Base-by-base conservation (phyloP, 2,888 invertebrate species). In the Bombylius major region DNA sequence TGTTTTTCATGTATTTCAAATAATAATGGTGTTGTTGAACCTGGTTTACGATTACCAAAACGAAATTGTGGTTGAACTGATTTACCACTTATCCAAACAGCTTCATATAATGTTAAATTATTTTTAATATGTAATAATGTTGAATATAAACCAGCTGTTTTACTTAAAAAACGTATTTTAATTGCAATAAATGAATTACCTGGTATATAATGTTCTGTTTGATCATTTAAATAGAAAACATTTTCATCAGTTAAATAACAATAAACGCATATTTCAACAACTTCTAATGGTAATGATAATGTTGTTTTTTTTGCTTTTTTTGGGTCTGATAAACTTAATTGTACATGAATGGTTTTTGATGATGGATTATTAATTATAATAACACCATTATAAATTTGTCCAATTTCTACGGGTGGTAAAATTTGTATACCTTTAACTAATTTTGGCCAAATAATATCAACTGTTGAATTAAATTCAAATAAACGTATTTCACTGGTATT, bases 81-180 rank as follows among this genome's bases (percentile, higher is more conserved):
- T 67, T 86, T 84, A 0, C 92, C 96, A 56, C 82, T 82, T 59
- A 98, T 73, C 67, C 86, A 82, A 34, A 95, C 78, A 4, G 86
- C 84, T 73, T 98, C 97, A 67, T 96, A 72, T 45, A 93, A 83
- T 0, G 97, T 98, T 67, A 98, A 76, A 73, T 98, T 98, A 72
- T 97, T 98, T 65, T 96, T 86, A 71, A 73, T 69, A 56, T 73
- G 72, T 44, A 75, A 61, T 9, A 75, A 62, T 0, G 74, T 73
- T 52, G 73, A 71, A 61, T 69, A 72, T 5, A 65, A 68, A 4
- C 71, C 73, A 5, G 67, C 61, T 42, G 61, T 58, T 33, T 64
- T 64, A 3, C 72, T 67, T 36, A 64, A 62, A 57, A 74, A 73
- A 51, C 65, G 65, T 44, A 75, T 65, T 0, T 67, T 65, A 9